Base-by-base conservation (phyloP, 2,113 vertebrate species). In the Psilopsiagon aymara region DNA sequence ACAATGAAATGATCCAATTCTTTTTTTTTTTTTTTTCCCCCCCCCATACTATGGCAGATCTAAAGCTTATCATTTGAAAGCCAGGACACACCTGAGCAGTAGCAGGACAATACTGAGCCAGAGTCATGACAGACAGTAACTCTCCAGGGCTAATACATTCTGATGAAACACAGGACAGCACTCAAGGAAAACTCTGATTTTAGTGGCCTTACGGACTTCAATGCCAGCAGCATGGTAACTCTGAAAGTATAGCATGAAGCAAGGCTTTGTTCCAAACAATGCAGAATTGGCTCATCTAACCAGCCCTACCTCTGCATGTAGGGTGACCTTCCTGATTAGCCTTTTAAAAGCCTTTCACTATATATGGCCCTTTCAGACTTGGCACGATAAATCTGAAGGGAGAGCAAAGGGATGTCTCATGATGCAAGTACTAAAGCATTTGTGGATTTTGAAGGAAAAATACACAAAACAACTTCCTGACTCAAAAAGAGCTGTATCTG, bases 381-480 rank as follows among this genome's bases (percentile, higher is more conserved):
- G 83, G 94, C 94, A 94, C 94, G 96, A 96, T 82, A 93, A 91
- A 93, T 94, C 77, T 90, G 90, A 96, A 96, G 82, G 63, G 94
- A 93, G 53, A 92, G 96, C 69, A 95, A 96, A 89, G 27, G 86
- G 95, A 95, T 97, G 95, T 96, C 90, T 93, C 96, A 96, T 96
- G 96, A 96, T 96, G 95, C 90, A 95, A 95, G 77, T 94, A 91
- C 80, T 86, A 95, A 97, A 84, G 82, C 78, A 96, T 97, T 95
- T 93, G 71, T 59, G 94, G 96, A 97, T 92, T 97, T 97, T 92
- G 85, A 96, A 96, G 92, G 83, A 95, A 94, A 97, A 97, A 96
- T 95, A 96, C 93, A 97, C 90, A 97, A 94, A 96, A 95, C 92
- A 95, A 95, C 90, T 97, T 97, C 96, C 95, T 96, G 95, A 95